phyloP scores from a whole-genome alignment of 2,113 vertebrate genomes.

The Tupaia chinensis region DNA sequence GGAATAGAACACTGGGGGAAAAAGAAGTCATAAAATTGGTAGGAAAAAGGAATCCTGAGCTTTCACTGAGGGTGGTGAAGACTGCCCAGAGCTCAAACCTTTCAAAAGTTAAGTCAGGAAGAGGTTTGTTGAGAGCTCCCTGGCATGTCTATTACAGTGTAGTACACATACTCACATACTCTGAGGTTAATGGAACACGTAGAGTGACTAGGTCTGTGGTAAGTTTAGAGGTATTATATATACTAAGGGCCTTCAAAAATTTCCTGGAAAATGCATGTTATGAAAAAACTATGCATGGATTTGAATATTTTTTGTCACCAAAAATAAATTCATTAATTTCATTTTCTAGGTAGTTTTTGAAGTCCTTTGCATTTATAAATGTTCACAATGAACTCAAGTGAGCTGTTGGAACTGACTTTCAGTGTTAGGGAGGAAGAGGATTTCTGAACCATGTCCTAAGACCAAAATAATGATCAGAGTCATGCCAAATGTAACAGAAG shows the following conservation, averaged over 20 bases:
- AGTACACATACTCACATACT: accelerated
- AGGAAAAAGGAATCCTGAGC: not conserved
- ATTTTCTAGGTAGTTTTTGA: too few relatives aligned
- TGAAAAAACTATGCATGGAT: too few relatives aligned
- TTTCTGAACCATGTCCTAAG: not conserved
- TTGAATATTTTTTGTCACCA: too few relatives aligned
- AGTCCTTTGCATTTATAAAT: not conserved
- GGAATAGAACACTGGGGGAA: not conserved
- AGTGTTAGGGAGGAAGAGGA: not conserved
- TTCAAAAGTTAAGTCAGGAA: not conserved
- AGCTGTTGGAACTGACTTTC: not conserved
- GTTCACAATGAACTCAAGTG: not conserved
- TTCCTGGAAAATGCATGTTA: too few relatives aligned
- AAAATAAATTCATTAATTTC: too few relatives aligned
- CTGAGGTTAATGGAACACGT: not conserved
- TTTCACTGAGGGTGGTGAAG: not conserved
- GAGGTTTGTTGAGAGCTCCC: not conserved
- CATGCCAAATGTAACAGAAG: not conserved
- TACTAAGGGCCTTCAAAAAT: too few relatives aligned
- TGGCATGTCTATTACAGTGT: not conserved
- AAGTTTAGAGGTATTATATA: not conserved
- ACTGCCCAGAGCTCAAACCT: not conserved
- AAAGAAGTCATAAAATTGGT: not conserved
- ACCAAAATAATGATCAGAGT: constrained; percentile 3
- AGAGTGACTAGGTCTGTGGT: not conserved